A percentile compares a stretch with the other conserved stretches of the same genome.
Conservation (phyloP, 2,888 invertebrate species). For the Melieria picta region DNA sequence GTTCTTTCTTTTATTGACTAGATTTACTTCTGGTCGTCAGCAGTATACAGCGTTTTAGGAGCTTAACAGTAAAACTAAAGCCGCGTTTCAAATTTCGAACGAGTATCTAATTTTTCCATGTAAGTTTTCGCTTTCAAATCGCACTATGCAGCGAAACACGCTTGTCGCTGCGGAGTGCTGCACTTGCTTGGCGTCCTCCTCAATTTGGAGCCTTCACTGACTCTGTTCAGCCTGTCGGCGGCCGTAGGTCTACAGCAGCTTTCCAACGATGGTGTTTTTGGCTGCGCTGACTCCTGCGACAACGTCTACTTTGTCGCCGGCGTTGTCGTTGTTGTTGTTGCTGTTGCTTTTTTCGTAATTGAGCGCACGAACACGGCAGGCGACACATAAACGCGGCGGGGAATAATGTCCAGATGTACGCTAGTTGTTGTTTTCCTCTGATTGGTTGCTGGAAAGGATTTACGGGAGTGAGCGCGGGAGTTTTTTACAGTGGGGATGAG, state of each 20-base stretch:
- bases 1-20: no score
- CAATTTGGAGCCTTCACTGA: no score
- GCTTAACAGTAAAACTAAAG: constrained; percentile 60
- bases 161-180: no score
- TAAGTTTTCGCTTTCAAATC: neutral
- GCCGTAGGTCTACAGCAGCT: constrained; percentile 19
- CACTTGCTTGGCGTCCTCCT: no score
- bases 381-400: constrained; percentile 52
- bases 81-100: constrained; percentile 39
- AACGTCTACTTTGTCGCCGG: constrained; percentile 42
- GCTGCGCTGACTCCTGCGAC: constrained; percentile 36
- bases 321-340: constrained; percentile 47
- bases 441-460: no score
- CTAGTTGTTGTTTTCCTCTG: no score
- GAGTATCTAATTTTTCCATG: neutral
- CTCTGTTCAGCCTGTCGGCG: no score
- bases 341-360: constrained; percentile 51
- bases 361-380: constrained; percentile 53
- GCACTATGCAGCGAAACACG: no score
- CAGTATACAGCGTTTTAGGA: constrained; percentile 60
- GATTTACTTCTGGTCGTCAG: no score
- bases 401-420: no score
- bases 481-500: no score
- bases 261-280: constrained; percentile 54
- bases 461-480: no score